Percentiles rank a stretch among this genome's conserved stretches.
Evolutionary conservation across 1,140 invertebrate genomes (phyloP).

Genomic region (Chironomus tepperi): DNA sequence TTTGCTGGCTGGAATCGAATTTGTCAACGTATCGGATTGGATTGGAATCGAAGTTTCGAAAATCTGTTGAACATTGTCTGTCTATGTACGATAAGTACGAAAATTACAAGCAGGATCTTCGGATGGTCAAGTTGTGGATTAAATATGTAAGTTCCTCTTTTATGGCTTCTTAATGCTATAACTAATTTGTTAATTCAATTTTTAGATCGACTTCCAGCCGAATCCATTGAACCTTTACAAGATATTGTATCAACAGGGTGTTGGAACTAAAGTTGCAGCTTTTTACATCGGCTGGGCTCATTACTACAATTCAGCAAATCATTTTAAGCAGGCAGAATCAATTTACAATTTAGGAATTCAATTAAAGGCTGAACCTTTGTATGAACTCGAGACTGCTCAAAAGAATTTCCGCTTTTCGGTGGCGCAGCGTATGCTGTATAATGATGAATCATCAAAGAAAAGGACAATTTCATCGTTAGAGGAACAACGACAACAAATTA

Average conservation of each 20-base stretch:
- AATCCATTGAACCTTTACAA: slow-evolving; percentile 71
- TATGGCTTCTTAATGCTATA: background rate
- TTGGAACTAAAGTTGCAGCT: slow-evolving; percentile 62
- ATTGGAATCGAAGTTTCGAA: slow-evolving; percentile 64
- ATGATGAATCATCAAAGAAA: slow-evolving; percentile 40
- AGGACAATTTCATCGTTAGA: slow-evolving; percentile 18
- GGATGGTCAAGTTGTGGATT: slow-evolving; percentile 77
- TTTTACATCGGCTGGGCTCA: slow-evolving; percentile 74
- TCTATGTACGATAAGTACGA: slow-evolving; percentile 67
- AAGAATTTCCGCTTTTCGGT: slow-evolving; percentile 54
- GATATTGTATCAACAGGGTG: slow-evolving; percentile 59
- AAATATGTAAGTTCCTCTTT: slow-evolving; percentile 67
- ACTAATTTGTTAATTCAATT: background rate
- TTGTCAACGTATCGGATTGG: slow-evolving; percentile 64
- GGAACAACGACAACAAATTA: slow-evolving; percentile 26
- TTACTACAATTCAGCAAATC: slow-evolving; percentile 63
- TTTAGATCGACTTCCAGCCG: slow-evolving; percentile 60
- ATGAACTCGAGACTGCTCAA: slow-evolving; percentile 62
- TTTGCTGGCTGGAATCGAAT: slow-evolving; percentile 83
- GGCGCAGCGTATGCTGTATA: slow-evolving; percentile 47
- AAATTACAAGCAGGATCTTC: slow-evolving; percentile 72
- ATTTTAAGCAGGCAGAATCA: slow-evolving; percentile 65
- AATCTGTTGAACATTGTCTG: slow-evolving; percentile 70
- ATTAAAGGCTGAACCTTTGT: slow-evolving; percentile 56
- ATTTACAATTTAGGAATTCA: slow-evolving; percentile 62